A percentile compares a stretch with the other conserved stretches of the same genome.
phyloP scores from a whole-genome alignment of 2,888 invertebrate genomes.

The Sphinx pinastri region DNA sequence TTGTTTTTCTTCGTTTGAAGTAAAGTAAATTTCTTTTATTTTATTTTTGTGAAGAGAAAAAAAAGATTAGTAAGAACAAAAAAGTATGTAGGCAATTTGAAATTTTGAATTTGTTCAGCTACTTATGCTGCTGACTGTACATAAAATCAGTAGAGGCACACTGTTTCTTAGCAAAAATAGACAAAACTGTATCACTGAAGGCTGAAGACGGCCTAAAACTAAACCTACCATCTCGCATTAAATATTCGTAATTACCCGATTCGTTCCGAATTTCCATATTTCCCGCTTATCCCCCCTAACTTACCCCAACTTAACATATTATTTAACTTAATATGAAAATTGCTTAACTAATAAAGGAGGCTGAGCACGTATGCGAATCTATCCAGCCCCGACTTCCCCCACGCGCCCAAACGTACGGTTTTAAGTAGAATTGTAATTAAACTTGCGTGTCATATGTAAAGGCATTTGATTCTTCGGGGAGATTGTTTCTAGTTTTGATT shows the following conservation, averaged over 20 bases:
- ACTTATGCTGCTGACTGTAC: no score
- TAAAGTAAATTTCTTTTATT: no score
- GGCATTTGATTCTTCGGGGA: conserved; percentile 22
- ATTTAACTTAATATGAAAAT: conserved; percentile 82
- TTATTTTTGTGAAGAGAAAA: no score
- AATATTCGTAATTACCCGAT: not conserved
- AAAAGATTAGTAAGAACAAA: no score
- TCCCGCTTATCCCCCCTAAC: conserved; percentile 30
- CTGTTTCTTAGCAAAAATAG: no score
- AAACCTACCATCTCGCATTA: no score
- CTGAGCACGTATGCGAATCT: conserved; percentile 65
- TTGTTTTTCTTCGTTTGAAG: no score
- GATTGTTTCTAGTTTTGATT: conserved; percentile 6
- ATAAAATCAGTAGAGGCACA: no score
- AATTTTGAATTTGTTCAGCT: no score
- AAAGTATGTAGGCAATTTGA: no score
- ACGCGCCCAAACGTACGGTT: conserved; percentile 23
- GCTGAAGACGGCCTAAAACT: no score
- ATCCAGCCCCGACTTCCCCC: conserved; percentile 39
- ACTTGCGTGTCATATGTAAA: conserved; percentile 43
- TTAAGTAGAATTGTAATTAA: conserved; percentile 56
- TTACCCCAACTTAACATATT: conserved; percentile 64
- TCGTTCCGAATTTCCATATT: conserved; percentile 19
- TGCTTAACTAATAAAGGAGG: conserved; percentile 75
- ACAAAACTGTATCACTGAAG: no score